phyloP scores from a whole-genome alignment of 23 tunicate genomes.

The Clavelina lepadiformis region DNA sequence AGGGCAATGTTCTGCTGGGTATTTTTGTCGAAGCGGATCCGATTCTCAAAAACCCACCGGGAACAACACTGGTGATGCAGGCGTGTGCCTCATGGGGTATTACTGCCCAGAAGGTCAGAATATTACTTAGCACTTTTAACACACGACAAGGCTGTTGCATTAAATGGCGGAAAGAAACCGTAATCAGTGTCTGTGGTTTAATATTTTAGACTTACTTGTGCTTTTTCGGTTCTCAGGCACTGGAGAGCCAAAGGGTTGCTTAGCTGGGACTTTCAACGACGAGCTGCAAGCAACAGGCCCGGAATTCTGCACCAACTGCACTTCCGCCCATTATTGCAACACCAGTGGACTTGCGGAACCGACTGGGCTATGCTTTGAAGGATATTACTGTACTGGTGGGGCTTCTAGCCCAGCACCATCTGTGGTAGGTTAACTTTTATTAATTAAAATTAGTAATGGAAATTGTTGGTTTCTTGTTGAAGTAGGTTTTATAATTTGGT shows the following conservation, averaged over 20 bases:
- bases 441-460: not conserved
- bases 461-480: not conserved
- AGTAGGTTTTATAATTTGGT: not conserved
- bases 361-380: constrained; percentile 56
- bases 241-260: constrained; percentile 72
- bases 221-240: constrained; percentile 36
- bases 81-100: constrained; percentile 80
- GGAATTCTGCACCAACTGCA: constrained; percentile 50
- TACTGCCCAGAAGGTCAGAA: constrained; percentile 71
- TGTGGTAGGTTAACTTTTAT: constrained; percentile 18
- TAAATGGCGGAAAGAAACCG: not conserved
- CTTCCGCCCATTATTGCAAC: constrained; percentile 68
- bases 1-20: constrained; percentile 83
- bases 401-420: constrained; percentile 37
- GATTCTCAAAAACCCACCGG: constrained; percentile 51
- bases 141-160: not conserved
- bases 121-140: not conserved
- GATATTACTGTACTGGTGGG: constrained; percentile 71
- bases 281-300: constrained; percentile 8
- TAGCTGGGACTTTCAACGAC: constrained; percentile 69
- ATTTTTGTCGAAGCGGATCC: constrained; percentile 74
- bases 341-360: constrained; percentile 59
- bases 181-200: not conserved
- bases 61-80: constrained; percentile 64
- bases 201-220: not conserved